Base-by-base conservation (phyloP, 92 coral and sea anemone genomes). In the Parazoanthus atlanticus region DNA sequence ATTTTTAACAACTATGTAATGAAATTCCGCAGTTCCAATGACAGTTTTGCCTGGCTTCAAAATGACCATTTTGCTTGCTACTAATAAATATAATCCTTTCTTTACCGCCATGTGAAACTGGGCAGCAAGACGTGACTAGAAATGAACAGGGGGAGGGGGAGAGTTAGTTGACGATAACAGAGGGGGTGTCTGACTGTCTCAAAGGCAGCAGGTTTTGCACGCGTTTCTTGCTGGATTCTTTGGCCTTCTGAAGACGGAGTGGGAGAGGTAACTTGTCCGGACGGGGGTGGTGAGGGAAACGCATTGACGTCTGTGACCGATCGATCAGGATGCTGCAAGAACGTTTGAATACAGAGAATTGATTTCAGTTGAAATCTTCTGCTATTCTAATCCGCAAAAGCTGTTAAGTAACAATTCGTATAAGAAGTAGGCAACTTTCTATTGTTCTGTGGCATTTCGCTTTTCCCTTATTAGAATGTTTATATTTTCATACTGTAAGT, bases 181-280 rank as follows among this genome's bases (percentile, higher is more conserved):
- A 90, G 8, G 88, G 77, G 5, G 91, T 76, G 71, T 87, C 93
- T 40, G 91, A 85, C n/a, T 86, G 93, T 88, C 91, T 93, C 56
- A 84, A 81, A 80, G 93, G 89, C 41, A 90, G 30, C 40, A 92
- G 70, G 28, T 84, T 85, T 58, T 80, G 93, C 69, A 88, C 87
- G 58, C 95, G 88, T 85, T 91, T 93, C 84, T 74, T 81, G 90
- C 90, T 79, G 10, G 89, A 90, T 36, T 93, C 92, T 89, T 85
- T 94, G 74, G 88, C 54, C 74, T 91, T 95, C 34, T 95, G 98
- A 30, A 95, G 92, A 74, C 92, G 94, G 61, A 81, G 88, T 52
- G 97, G 96, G 64, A 93, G 89, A 70, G 98, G 98, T 43, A 97
- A 92, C 92, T 94, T 97, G 86, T 95, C 95, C 29, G 94, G 95